phyloP scores from a whole-genome alignment of 2,113 vertebrate species.

The Dermatemys mawii region DNA sequence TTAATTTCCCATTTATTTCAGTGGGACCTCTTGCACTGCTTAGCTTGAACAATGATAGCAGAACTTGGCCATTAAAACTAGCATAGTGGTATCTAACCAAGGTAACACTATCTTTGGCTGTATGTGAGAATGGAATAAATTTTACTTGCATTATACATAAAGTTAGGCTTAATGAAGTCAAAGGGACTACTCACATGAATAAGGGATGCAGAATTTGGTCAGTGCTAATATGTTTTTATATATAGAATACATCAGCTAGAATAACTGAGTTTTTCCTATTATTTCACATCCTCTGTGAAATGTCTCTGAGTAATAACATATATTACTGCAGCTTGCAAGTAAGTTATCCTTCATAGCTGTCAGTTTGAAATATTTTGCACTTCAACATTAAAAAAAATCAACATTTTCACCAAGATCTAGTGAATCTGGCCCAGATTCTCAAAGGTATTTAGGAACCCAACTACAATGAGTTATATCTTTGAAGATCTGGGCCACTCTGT shows the following conservation, averaged over 20 bases:
- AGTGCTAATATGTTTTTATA: constrained; percentile 28
- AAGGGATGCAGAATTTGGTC: constrained; percentile 28
- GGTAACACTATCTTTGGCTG: not conserved
- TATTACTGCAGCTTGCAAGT: not conserved
- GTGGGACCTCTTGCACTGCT: not conserved
- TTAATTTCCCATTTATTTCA: not conserved
- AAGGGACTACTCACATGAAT: not conserved
- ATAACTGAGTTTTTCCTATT: not conserved
- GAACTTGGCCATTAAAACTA: constrained; percentile 5
- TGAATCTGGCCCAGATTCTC: not conserved
- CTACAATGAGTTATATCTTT: not conserved
- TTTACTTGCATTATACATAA: not conserved
- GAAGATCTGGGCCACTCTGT: not conserved
- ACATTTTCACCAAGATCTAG: not conserved
- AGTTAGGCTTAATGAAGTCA: constrained; percentile 45
- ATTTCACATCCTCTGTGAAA: constrained; percentile 34
- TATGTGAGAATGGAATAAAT: not conserved
- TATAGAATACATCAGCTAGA: not conserved
- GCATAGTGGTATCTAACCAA: not conserved
- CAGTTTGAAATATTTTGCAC: not conserved
- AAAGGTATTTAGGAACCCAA: not conserved
- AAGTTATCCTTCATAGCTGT: not conserved
- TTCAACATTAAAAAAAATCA: not conserved
- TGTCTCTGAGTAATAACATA: constrained; percentile 15
- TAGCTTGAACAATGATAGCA: not conserved